These are phyloP conservation scores for Oophaga pumilio DNA, from an alignment of 2,113 vertebrate genomes.

Conservation along the genomic window DNA sequence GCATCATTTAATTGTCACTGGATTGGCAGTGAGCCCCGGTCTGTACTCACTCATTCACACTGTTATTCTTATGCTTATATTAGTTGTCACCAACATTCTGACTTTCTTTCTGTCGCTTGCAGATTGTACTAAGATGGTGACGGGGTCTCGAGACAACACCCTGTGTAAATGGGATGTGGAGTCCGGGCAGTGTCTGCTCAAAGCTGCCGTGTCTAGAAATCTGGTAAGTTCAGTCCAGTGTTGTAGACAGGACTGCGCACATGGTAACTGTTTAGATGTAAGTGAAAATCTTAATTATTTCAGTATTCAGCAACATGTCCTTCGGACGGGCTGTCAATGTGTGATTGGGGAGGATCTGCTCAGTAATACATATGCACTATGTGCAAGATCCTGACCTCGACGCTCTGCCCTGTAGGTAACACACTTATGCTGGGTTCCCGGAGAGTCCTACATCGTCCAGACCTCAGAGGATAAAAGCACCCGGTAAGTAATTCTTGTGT, in stretches of 20 bases:
- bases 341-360: too few relatives aligned
- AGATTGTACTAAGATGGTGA: slow-evolving; percentile 86
- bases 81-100: too few relatives aligned
- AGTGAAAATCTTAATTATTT: background rate
- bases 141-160: slow-evolving; percentile 91
- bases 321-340: too few relatives aligned
- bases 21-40: slow-evolving; percentile 89
- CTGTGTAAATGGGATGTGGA: slow-evolving; percentile 91
- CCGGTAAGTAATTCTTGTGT: slow-evolving; percentile 73
- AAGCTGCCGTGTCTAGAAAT: slow-evolving; percentile 85
- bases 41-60: background rate
- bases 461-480: slow-evolving; percentile 93
- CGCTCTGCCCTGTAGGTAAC: slow-evolving; percentile 80
- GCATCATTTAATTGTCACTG: slow-evolving; percentile 90
- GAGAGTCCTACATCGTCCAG: slow-evolving; percentile 83
- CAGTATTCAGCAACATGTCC: background rate
- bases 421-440: slow-evolving; percentile 93
- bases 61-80: background rate
- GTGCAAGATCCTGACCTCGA: background rate
- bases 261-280: background rate
- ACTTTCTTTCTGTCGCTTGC: slow-evolving; percentile 45
- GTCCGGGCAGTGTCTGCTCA: slow-evolving; percentile 80
- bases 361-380: too few relatives aligned
- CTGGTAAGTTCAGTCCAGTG: slow-evolving; percentile 73
- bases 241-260: background rate